Percentiles rank a stretch among this genome's conserved stretches.
These are phyloP conservation scores for Aphelenchoides besseyi DNA, from an alignment of 1,140 invertebrate genomes.

Conservation along the genomic window DNA sequence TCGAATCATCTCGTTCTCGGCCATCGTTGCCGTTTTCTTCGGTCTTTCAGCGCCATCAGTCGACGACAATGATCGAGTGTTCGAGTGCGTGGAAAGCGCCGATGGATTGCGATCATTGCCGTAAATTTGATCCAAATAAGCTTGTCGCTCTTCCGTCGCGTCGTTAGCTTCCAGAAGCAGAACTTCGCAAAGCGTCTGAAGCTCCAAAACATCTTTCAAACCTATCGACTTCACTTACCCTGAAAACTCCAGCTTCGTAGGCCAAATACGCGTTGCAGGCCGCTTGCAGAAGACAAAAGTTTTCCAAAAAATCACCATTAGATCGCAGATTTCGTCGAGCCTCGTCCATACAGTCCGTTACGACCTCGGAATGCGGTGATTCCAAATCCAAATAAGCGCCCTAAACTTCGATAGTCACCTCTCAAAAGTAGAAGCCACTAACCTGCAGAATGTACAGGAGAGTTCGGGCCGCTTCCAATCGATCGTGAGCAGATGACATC, in stretches of 20 bases:
- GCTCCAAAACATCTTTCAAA: not conserved
- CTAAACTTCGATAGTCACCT: too few relatives aligned
- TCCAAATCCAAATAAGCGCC: slow-evolving; percentile 55
- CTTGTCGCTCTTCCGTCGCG: slow-evolving; percentile 3
- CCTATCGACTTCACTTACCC: slow-evolving; percentile 36
- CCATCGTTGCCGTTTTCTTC: slow-evolving; percentile 44
- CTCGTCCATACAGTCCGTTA: slow-evolving; percentile 20
- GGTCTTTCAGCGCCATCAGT: not conserved
- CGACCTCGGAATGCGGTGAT: slow-evolving; percentile 34
- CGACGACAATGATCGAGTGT: not conserved
- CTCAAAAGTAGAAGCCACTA: slow-evolving; percentile 15
- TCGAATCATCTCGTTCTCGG: slow-evolving; percentile 58
- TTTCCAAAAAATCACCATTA: slow-evolving; percentile 26
- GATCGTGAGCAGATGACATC: slow-evolving; percentile 37
- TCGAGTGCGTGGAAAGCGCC: slow-evolving; percentile 18
- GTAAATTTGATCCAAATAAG: not conserved
- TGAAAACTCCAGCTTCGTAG: slow-evolving; percentile 48
- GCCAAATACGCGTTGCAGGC: slow-evolving; percentile 52
- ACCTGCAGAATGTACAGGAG: slow-evolving; percentile 60
- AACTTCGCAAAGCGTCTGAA: slow-evolving; percentile 27
- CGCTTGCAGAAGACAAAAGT: slow-evolving; percentile 42
- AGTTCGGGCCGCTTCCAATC: slow-evolving; percentile 49
- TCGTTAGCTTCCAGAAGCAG: slow-evolving; percentile 25
- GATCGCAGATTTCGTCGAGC: not conserved
- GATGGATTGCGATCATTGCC: slow-evolving; percentile 30